Conservation (phyloP, 2,888 invertebrate genomes). For the Antheraea assamensis region DNA sequence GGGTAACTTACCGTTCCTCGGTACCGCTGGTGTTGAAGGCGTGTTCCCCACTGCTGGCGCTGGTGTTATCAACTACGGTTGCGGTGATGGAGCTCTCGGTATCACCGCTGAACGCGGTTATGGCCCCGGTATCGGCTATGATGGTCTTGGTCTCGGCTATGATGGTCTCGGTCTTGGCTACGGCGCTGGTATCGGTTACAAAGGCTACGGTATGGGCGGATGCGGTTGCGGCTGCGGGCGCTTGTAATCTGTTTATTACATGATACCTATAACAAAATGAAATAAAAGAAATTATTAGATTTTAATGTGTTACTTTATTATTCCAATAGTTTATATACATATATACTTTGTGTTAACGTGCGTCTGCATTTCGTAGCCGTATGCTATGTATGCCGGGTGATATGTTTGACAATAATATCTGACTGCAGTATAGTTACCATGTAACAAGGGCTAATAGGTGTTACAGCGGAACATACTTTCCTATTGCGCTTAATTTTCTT, state of each 20-base stretch:
- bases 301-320: too few species aligned
- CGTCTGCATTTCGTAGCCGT: too few species aligned
- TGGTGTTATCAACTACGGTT: conserved; percentile 25
- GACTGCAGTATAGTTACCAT: too few species aligned
- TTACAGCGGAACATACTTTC: too few species aligned
- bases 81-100: conserved; percentile 20
- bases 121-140: conserved; percentile 16
- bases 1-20: conserved; percentile 23
- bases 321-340: too few species aligned
- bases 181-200: conserved; percentile 19
- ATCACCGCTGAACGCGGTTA: conserved; percentile 23
- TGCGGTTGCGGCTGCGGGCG: background rate
- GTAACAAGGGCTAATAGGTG: too few species aligned
- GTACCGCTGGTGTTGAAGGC: conserved; percentile 20
- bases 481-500: too few species aligned
- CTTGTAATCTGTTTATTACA: too few species aligned
- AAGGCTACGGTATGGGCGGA: background rate
- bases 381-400: too few species aligned
- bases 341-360: too few species aligned
- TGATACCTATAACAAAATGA: too few species aligned
- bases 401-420: too few species aligned
- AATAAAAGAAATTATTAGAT: background rate
- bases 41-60: conserved; percentile 26
- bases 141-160: conserved; percentile 13
- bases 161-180: conserved; percentile 17